Base-by-base conservation (phyloP, 2,888 invertebrate genomes). In the Microctonus brassicae region DNA sequence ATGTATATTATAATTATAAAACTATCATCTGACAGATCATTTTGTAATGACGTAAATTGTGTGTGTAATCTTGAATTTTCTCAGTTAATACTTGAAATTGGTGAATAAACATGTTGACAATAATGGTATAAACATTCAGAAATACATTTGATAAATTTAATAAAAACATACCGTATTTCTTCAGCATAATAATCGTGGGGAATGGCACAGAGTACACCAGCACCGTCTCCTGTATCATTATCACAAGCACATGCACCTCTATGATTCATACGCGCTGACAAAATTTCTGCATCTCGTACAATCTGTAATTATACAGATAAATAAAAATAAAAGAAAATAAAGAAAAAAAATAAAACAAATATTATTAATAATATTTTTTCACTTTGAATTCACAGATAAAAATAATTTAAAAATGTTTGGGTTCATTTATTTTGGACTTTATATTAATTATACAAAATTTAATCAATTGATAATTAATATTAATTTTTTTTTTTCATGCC, bases 171-270 rank as follows among this genome's bases (percentile, higher is more conserved):
- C 95, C 94, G 93, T 84, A 97, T 91, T 86, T 94, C 93, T 80
- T 94, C 93, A 78, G 92, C 90, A 89, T 98, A 99, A 87, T 97
- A 94, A 82, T 93, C 93, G 88, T 99, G 98, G 57, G 99, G 99
- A 86, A 99, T 98, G 82, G 97, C 97, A 76, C 96, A 95, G 85
- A 99, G 91, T 74, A 99, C 96, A 70, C 99, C 99, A 75, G 99
- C 99, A 76, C 99, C 99, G 88, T 99, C 99, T 72, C 99, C 99
- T 66, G 98, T 98, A 89, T 99, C 98, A 89, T 99, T 99, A 90
- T 99, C 99, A 90, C 98, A 98, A 53, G 98, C 97, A 89, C 98
- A 98, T 64, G 99, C 99, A 83, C 99, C 99, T 78, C 99, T 95
- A 90, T 99, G 99, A 90, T 97, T 97, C 99, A 99, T 99, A 84